Evolutionary conservation across 2,113 vertebrate species (phyloP).

Genomic region (Phaetusa simplex): DNA sequence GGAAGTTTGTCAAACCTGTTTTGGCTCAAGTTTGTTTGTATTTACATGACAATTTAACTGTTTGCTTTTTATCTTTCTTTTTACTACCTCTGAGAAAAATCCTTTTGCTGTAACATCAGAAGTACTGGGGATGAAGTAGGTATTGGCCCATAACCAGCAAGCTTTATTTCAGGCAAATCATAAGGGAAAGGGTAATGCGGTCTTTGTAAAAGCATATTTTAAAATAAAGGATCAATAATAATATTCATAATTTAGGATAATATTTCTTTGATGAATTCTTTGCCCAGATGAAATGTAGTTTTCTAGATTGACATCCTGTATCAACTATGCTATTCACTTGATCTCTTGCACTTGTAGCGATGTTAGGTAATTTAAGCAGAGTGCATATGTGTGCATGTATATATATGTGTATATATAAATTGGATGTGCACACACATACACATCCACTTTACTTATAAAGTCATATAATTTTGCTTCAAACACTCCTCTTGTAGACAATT

Average conservation of each 20-base stretch:
- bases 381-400: background rate
- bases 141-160: background rate
- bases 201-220: background rate
- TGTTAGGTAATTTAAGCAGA: background rate
- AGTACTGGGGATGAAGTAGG: background rate
- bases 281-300: background rate
- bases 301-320: background rate
- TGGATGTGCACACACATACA: background rate
- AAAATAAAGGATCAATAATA: background rate
- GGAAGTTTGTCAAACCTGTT: background rate
- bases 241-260: background rate
- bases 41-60: background rate
- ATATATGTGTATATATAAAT: background rate
- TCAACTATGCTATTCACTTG: background rate
- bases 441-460: background rate
- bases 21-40: background rate
- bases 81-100: background rate
- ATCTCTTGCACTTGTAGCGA: background rate
- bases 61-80: background rate
- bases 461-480: background rate
- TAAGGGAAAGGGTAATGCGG: rapidly evolving
- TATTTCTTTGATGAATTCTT: background rate
- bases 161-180: background rate
- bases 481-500: background rate
- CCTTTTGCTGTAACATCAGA: background rate